Evolutionary conservation across 2,888 invertebrate genomes (phyloP).

Genomic region (Xestia xanthographa): DNA sequence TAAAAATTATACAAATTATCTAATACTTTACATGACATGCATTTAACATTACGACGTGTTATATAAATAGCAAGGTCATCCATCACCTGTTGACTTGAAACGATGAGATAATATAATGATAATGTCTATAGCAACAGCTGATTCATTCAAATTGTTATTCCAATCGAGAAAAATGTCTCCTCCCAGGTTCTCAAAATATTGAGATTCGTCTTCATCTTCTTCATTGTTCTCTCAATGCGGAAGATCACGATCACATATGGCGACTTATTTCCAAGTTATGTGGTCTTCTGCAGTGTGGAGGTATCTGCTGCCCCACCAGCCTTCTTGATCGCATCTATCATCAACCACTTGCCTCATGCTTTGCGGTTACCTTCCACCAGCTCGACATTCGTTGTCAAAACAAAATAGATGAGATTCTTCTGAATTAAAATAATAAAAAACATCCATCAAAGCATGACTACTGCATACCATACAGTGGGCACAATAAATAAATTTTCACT

Average conservation of each 20-base stretch:
- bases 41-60: slow-evolving; percentile 19
- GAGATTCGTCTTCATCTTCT: neutral
- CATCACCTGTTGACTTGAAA: slow-evolving; percentile 9
- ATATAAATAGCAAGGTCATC: slow-evolving; percentile 33
- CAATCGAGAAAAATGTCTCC: neutral
- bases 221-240: neutral
- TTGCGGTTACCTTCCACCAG: neutral
- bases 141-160: neutral
- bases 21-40: slow-evolving; percentile 9
- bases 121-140: slow-evolving; percentile 24
- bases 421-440: slow-evolving; percentile 24
- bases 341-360: neutral
- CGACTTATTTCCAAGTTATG: neutral
- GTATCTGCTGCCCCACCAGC: neutral
- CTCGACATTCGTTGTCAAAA: neutral
- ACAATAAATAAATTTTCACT: slow-evolving; percentile 20
- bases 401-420: slow-evolving; percentile 9
- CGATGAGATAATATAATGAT: slow-evolving; percentile 26
- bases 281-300: neutral
- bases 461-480: neutral
- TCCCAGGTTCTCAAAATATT: neutral
- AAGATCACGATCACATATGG: neutral
- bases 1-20: slow-evolving; percentile 21
- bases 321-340: neutral
- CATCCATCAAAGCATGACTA: slow-evolving; percentile 10